phyloP scores from a whole-genome alignment of 2,888 invertebrate species.

The Cataglyphis rosenhaueri region DNA sequence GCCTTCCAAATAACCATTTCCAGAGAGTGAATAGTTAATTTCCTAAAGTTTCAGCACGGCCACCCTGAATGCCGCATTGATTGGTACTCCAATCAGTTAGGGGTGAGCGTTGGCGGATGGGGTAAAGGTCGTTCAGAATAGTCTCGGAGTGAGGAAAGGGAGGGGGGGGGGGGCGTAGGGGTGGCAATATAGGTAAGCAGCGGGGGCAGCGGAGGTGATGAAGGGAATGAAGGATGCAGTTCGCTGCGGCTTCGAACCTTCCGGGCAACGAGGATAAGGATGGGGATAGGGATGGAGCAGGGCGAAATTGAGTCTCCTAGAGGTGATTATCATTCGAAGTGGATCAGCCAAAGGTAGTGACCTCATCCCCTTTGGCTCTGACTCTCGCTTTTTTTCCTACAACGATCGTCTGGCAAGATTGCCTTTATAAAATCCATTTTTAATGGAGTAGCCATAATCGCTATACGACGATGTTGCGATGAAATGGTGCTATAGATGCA shows the following conservation, averaged over 20 bases:
- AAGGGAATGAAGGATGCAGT: conserved; percentile 74
- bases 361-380: conserved; percentile 69
- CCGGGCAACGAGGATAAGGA: conserved; percentile 65
- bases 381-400: conserved; percentile 68
- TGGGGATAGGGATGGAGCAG: conserved; percentile 61
- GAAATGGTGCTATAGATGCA: conserved; percentile 55
- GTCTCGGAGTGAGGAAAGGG: conserved; percentile 56
- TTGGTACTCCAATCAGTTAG: conserved; percentile 85
- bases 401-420: conserved; percentile 78
- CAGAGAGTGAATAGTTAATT: conserved; percentile 85
- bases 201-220: conserved; percentile 61
- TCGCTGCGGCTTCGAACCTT: conserved; percentile 75
- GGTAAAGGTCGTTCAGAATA: conserved; percentile 71
- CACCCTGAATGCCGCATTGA: conserved; percentile 84
- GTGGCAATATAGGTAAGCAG: conserved; percentile 55
- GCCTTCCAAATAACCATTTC: conserved; percentile 83
- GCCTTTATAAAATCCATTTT: conserved; percentile 80
- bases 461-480: conserved; percentile 59
- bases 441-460: conserved; percentile 77
- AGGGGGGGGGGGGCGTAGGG: conserved; percentile 18
- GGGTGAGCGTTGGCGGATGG: conserved; percentile 76
- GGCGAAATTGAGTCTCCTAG: conserved; percentile 82
- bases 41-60: conserved; percentile 84
- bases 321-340: conserved; percentile 83
- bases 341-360: conserved; percentile 75